phyloP scores from a whole-genome alignment of 2,888 invertebrate genomes.

The Pollenia griseotomentosa region DNA sequence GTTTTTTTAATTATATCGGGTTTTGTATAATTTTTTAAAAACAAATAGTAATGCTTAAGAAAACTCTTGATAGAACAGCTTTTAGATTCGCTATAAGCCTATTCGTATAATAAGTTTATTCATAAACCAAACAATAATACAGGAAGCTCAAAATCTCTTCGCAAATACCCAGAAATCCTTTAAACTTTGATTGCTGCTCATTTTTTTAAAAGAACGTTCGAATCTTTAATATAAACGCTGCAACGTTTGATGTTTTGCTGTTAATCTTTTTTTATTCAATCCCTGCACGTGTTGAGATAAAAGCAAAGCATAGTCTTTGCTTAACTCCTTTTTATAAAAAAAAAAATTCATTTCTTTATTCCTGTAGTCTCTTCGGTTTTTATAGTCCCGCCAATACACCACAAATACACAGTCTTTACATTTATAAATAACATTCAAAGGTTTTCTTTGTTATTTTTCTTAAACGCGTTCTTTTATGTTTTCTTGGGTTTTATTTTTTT shows the following conservation, averaged over 20 bases:
- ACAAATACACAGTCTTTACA: conserved; percentile 5
- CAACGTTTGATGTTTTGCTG: not conserved
- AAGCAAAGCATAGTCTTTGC: conserved; percentile 42
- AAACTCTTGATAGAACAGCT: too few relatives aligned
- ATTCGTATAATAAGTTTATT: not conserved
- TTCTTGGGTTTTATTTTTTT: not conserved
- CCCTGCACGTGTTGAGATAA: conserved; percentile 56
- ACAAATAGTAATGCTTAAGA: too few relatives aligned
- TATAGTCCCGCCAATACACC: not conserved
- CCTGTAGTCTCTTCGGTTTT: not conserved
- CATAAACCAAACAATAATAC: not conserved
- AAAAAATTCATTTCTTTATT: not conserved
- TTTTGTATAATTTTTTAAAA: too few relatives aligned
- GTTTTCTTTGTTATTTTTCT: not conserved
- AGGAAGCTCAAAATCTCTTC: not conserved
- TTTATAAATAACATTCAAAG: conserved; percentile 48
- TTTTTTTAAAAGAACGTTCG: not conserved
- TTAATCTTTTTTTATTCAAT: conserved; percentile 55
- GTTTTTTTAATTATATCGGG: too few relatives aligned
- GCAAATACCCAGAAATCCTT: conserved; percentile 6
- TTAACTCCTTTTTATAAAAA: conserved; percentile 50
- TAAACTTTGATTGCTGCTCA: not conserved
- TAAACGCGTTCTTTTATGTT: not conserved
- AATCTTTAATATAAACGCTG: not conserved
- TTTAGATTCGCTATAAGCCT: too few relatives aligned